A percentile compares a stretch with the other conserved stretches of the same genome.
phyloP scores from a whole-genome alignment of 1,140 invertebrate species.

The Camponotus pennsylvanicus region DNA sequence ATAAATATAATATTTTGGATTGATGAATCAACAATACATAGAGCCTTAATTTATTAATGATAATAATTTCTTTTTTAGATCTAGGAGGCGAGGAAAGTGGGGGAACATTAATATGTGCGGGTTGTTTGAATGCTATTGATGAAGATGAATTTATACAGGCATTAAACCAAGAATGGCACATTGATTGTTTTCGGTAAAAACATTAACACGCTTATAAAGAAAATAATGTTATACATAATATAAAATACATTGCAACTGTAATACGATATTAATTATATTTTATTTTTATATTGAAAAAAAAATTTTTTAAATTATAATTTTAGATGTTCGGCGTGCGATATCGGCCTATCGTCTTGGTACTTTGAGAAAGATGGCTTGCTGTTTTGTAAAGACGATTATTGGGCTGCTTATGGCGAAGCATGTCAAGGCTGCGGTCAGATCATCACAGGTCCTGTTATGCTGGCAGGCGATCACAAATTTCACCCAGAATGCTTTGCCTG shows the following conservation, averaged over 20 bases:
- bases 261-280: not conserved
- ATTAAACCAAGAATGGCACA: constrained; percentile 94
- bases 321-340: constrained; percentile 95
- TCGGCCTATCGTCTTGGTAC: constrained; percentile 95
- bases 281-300: not conserved
- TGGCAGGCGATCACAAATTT: constrained; percentile 97
- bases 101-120: constrained; percentile 87
- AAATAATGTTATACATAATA: not conserved
- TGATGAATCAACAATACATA: not conserved
- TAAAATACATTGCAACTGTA: not conserved
- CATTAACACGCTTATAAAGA: constrained; percentile 27
- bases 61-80: constrained; percentile 76
- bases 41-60: no score
- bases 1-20: constrained; percentile 17
- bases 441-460: constrained; percentile 97
- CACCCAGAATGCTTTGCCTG: constrained; percentile 98
- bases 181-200: constrained; percentile 93
- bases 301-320: not conserved
- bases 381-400: constrained; percentile 96
- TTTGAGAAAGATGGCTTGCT: constrained; percentile 96
- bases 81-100: constrained; percentile 81
- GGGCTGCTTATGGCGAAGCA: constrained; percentile 94
- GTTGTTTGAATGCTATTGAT: constrained; percentile 90
- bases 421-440: constrained; percentile 95
- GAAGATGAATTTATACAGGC: constrained; percentile 93